Evolutionary conservation across 2,113 vertebrate species (phyloP).

Genomic region (Aptenodytes patagonicus): DNA sequence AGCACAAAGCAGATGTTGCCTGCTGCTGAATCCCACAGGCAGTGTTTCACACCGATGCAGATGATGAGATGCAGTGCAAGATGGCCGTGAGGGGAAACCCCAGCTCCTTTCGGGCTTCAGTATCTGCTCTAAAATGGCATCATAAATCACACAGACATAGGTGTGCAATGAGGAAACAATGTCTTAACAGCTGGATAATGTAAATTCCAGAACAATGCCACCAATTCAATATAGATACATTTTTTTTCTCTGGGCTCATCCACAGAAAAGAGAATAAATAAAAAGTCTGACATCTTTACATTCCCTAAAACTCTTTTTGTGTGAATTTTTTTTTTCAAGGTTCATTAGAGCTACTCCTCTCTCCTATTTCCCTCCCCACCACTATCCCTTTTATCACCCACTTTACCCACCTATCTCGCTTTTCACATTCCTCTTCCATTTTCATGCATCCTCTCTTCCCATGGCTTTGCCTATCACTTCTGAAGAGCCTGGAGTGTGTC

Average conservation of each 20-base stretch:
- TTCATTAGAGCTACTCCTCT: background rate
- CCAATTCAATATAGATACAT: background rate
- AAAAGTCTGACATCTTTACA: background rate
- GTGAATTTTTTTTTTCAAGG: background rate
- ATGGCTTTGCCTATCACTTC: slow-evolving; percentile 14
- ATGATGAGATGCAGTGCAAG: background rate
- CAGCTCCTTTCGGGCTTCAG: background rate
- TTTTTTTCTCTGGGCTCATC: background rate
- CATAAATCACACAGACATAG: background rate
- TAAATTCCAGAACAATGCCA: background rate
- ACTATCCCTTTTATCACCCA: slow-evolving; percentile 15
- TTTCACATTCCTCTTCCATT: slow-evolving; percentile 37
- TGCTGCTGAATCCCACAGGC: background rate
- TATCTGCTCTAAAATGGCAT: background rate
- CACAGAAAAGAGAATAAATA: background rate
- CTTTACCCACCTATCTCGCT: background rate
- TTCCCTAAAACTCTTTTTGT: background rate
- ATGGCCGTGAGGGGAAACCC: background rate
- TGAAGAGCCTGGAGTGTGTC: background rate
- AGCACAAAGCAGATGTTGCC: background rate
- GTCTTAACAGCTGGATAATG: background rate
- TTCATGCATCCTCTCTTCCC: background rate
- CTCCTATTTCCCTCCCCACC: background rate
- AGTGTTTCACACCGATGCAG: rapidly evolving
- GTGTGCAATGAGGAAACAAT: background rate